Evolutionary conservation across 1,140 invertebrate species (phyloP), one percentile per base, ranked within the genome.

Genomic region (Caenorhabditis briggsae): DNA sequence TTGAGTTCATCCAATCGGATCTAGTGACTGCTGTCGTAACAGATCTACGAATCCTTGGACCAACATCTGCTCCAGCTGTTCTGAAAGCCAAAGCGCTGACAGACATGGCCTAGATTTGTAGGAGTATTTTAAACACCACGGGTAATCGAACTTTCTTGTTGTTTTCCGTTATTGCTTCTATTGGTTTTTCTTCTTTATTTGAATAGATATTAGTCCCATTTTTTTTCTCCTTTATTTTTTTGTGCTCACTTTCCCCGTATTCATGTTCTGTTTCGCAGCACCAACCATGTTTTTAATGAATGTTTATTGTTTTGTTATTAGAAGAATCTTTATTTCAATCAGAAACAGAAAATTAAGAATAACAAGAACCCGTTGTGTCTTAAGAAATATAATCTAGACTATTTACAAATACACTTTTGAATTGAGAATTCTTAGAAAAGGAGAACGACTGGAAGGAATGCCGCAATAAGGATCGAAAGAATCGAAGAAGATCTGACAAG

Each of bases 61-160:
- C 88, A n/a, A 83, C 84, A n/a, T 88, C 88, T 11, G 88, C 88
- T 9, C 88, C 88, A 9, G 88, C 88, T 2, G 88, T 89, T 20
- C 88, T 89, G 3, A 86, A 85, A 18, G 88, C 84, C 7, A 88
- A 88, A 41, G 70, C 74, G 11, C 25, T 78, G 46, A 78, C 70
- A 8, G 70, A 78, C 23, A 50, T 78, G 70, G 70, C 70, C 23
- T 78, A 78, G 9, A 25, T 18, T 46, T 46, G 1, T 58, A 58
- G 56, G 12, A 58, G 56, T 58, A 70, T 46, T 70, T 33, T 50
- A 16, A n/a, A 78, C 48, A 50, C 20, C 9, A 78, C 70, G 70
- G 70, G 70, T 61, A n/a, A 20, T 9, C n/a, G 23, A 9, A 25
- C 59, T 25, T 61, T 25, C 9, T 20, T 2, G 23, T 33, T 61